phyloP scores from a whole-genome alignment of 2,797 vertebrate genomes.

The Fistularia commersonii region DNA sequence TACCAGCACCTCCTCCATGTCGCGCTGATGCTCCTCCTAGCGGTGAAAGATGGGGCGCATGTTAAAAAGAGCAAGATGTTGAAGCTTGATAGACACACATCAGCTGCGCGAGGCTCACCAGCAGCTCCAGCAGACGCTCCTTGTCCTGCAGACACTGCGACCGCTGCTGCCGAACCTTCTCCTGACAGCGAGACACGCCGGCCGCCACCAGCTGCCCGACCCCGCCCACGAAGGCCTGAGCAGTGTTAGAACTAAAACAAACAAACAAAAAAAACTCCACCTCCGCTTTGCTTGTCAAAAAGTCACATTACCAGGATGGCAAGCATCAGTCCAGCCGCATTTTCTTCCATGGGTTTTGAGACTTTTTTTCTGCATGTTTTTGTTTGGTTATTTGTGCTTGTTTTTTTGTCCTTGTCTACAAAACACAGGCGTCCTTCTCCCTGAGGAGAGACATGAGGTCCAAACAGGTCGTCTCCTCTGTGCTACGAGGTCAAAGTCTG shows the following conservation, averaged over 20 bases:
- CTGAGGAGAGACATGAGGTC: no score
- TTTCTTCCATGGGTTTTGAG: no score
- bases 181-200: slow-evolving; percentile 69
- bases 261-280: no score
- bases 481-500: no score
- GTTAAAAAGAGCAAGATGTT: not conserved
- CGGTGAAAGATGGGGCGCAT: not conserved
- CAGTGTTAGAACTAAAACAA: no score
- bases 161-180: slow-evolving; percentile 74
- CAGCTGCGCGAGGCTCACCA: slow-evolving; percentile 71
- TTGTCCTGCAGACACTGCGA: slow-evolving; percentile 72
- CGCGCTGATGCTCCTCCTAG: slow-evolving; percentile 79
- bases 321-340: no score
- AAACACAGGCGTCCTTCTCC: no score
- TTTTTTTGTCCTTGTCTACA: no score
- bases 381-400: no score
- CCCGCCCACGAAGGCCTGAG: slow-evolving; percentile 73
- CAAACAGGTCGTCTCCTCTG: no score
- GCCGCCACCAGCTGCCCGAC: slow-evolving; percentile 74
- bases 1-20: slow-evolving; percentile 75
- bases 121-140: slow-evolving; percentile 74
- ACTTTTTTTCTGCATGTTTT: no score
- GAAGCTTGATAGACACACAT: not conserved
- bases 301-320: no score
- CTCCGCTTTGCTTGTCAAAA: slow-evolving; percentile 81